phyloP scores from a whole-genome alignment of 2,113 vertebrate species.

The Eudyptes chrysolophus region DNA sequence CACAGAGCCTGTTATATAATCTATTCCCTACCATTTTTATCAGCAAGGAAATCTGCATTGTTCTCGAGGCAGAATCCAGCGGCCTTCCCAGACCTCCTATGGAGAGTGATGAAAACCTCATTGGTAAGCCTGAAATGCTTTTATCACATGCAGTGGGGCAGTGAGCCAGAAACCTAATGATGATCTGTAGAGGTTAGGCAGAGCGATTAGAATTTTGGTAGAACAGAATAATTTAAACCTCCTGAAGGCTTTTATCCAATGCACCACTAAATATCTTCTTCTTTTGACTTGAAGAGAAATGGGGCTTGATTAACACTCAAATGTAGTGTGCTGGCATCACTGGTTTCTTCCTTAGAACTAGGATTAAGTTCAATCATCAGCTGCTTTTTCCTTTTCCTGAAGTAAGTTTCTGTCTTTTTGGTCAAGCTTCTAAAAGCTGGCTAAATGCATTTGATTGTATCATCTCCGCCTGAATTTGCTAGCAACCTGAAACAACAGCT shows the following conservation, averaged over 20 bases:
- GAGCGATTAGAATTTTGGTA: background rate
- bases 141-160: background rate
- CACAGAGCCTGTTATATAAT: background rate
- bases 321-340: background rate
- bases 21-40: background rate
- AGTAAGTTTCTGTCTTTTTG: background rate
- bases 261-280: background rate
- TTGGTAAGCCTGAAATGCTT: background rate
- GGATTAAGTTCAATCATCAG: background rate
- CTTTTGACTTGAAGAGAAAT: background rate
- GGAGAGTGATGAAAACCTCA: background rate
- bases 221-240: background rate
- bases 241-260: background rate
- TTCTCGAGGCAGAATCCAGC: background rate
- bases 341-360: background rate
- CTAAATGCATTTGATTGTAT: background rate
- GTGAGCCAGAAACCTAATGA: slow-evolving; percentile 18
- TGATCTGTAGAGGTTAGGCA: background rate
- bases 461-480: background rate
- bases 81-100: background rate
- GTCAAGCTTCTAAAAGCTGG: background rate
- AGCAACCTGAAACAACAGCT: background rate
- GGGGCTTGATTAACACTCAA: background rate
- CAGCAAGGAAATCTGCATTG: background rate
- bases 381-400: background rate